Conservation (phyloP, 2,888 invertebrate genomes). For the Aelia acuminata region DNA sequence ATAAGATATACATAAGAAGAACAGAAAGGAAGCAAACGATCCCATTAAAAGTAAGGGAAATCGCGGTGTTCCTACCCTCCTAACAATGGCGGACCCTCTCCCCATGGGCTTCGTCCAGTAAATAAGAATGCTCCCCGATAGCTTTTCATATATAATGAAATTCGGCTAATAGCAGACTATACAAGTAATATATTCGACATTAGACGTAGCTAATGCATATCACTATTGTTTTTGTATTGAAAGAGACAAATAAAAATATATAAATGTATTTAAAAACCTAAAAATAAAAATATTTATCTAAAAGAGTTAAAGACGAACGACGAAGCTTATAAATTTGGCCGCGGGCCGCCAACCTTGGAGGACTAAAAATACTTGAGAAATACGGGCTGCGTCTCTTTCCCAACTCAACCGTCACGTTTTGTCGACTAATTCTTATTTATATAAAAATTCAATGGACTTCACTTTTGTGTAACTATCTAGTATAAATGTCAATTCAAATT, state of each 20-base stretch:
- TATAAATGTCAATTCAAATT: too few relatives aligned
- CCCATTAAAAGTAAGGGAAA: not conserved
- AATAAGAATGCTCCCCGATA: not conserved
- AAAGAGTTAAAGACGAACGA: not conserved
- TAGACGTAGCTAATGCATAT: too few relatives aligned
- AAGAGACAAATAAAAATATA: too few relatives aligned
- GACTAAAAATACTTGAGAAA: slow-evolving; percentile 22
- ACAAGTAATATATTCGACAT: too few relatives aligned
- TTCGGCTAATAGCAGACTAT: too few relatives aligned
- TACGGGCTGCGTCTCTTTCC: not conserved
- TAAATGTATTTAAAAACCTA: not conserved
- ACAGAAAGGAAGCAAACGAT: not conserved
- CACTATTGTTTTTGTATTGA: too few relatives aligned
- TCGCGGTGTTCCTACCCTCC: not conserved
- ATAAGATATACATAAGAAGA: too few relatives aligned
- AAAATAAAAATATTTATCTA: not conserved
- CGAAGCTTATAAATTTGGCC: slow-evolving; percentile 12
- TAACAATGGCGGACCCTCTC: not conserved
- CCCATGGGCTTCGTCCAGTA: not conserved
- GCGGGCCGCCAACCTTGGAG: not conserved
- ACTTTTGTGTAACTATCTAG: too few relatives aligned
- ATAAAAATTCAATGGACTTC: too few relatives aligned
- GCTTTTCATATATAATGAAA: too few relatives aligned
- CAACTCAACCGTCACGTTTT: too few relatives aligned
- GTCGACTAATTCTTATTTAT: too few relatives aligned